phyloP scores from a whole-genome alignment of 2,888 invertebrate genomes.

The Ectemnius cavifrons region DNA sequence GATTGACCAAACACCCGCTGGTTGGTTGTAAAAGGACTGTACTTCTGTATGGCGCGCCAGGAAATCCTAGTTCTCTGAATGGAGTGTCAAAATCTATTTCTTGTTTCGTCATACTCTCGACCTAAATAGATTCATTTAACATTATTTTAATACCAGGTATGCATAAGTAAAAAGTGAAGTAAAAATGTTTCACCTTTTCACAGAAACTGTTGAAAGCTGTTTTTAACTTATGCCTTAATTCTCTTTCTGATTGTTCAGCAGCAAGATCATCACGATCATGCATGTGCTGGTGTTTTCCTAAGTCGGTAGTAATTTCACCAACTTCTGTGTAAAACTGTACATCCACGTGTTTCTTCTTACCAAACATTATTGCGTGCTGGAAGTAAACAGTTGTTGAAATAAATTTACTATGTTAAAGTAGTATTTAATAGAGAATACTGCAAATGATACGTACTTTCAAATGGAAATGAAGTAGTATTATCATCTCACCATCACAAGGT shows the following conservation, averaged over 20 bases:
- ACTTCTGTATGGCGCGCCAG: conserved; percentile 97
- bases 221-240: conserved; percentile 96
- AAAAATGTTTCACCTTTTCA: conserved; percentile 86
- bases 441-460: conserved; percentile 83
- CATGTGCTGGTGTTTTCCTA: conserved; percentile 99
- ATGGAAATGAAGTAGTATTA: conserved; percentile 98
- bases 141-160: neutral
- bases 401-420: neutral
- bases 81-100: conserved; percentile 99
- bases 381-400: conserved; percentile 14
- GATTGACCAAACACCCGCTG: conserved; percentile 97
- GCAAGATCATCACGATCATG: conserved; percentile 99
- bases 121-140: conserved; percentile 73
- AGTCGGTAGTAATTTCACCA: conserved; percentile 99
- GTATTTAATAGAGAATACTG: neutral
- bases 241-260: conserved; percentile 98
- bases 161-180: neutral
- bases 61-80: conserved; percentile 98
- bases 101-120: conserved; percentile 96
- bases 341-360: conserved; percentile 99
- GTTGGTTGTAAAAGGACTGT: conserved; percentile 98
- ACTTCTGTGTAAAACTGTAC: conserved; percentile 99
- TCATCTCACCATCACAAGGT: conserved; percentile 99
- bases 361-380: conserved; percentile 98
- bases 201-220: conserved; percentile 99